Evolutionary conservation across 2,113 vertebrate species (phyloP).

Genomic region (Phainopepla nitens): DNA sequence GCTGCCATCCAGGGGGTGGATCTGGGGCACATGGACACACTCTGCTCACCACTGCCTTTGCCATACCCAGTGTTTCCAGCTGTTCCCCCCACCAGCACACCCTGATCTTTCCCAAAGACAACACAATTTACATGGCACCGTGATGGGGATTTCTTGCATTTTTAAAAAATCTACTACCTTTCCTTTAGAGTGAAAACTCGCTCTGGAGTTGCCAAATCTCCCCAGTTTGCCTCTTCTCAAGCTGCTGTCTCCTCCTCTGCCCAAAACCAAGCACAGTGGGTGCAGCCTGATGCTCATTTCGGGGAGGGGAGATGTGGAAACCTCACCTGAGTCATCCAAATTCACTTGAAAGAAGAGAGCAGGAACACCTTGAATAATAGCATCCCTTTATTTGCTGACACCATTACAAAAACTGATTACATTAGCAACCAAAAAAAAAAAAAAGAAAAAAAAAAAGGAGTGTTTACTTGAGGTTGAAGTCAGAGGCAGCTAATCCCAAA

Average conservation of each 20-base stretch:
- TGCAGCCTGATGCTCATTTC: neutral
- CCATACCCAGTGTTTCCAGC: rapidly evolving
- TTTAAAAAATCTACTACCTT: neutral
- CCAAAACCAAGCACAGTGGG: neutral
- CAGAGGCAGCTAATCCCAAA: conserved; percentile 76
- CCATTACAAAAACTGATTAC: conserved; percentile 79
- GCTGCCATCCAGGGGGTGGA: neutral
- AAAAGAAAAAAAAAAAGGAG: neutral
- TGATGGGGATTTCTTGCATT: neutral
- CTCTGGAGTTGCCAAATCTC: neutral
- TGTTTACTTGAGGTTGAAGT: conserved; percentile 77
- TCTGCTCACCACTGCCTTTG: neutral
- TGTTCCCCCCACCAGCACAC: neutral
- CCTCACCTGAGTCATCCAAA: neutral
- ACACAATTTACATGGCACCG: rapidly evolving
- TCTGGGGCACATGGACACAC: rapidly evolving
- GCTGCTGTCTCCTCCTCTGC: neutral
- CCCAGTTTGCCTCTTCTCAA: neutral
- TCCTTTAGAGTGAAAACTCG: neutral
- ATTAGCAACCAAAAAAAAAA: conserved; percentile 72
- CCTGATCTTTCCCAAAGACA: neutral
- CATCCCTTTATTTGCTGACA: conserved; percentile 79
- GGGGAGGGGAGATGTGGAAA: neutral
- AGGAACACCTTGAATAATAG: conserved; percentile 65
- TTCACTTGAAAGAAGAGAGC: conserved; percentile 6